Percentiles rank a stretch among this genome's conserved stretches.
These are phyloP conservation scores for Thalassoma bifasciatum DNA, from an alignment of 2,113 vertebrate genomes.

Conservation along the genomic window DNA sequence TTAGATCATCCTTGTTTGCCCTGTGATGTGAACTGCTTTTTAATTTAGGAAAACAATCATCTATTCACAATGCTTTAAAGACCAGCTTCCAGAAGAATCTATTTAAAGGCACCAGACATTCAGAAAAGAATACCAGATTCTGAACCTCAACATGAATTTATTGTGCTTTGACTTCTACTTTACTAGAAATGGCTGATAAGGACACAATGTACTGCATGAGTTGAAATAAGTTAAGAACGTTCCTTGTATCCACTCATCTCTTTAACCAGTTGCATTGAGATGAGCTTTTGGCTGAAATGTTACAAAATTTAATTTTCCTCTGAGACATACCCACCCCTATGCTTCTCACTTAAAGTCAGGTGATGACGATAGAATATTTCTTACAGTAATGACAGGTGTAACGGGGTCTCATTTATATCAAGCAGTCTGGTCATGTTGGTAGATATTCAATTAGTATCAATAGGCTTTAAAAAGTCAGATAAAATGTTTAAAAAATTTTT, in stretches of 20 bases:
- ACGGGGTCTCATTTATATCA: not conserved
- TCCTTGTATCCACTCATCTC: not conserved
- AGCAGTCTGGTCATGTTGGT: not conserved
- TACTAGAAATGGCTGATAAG: conserved; percentile 5
- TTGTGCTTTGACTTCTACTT: not conserved
- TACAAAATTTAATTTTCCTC: not conserved
- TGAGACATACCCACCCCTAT: not conserved
- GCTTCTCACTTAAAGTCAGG: not conserved
- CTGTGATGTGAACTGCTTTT: not conserved
- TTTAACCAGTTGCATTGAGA: not conserved
- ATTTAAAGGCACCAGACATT: not conserved
- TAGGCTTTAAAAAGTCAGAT: not conserved
- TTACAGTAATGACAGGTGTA: too few relatives aligned
- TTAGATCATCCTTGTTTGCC: not conserved
- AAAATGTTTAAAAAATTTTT: conserved; percentile 18
- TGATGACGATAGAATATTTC: not conserved
- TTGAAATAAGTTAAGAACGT: conserved; percentile 20
- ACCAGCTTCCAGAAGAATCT: not conserved
- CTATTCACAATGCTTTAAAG: not conserved
- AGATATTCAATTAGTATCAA: not conserved
- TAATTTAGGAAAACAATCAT: not conserved
- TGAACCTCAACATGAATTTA: not conserved
- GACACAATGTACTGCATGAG: conserved; percentile 5
- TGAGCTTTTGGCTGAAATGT: not conserved
- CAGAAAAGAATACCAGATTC: not conserved